Evolutionary conservation across 2,888 invertebrate genomes (phyloP).

Genomic region (Maniola hyperantus): DNA sequence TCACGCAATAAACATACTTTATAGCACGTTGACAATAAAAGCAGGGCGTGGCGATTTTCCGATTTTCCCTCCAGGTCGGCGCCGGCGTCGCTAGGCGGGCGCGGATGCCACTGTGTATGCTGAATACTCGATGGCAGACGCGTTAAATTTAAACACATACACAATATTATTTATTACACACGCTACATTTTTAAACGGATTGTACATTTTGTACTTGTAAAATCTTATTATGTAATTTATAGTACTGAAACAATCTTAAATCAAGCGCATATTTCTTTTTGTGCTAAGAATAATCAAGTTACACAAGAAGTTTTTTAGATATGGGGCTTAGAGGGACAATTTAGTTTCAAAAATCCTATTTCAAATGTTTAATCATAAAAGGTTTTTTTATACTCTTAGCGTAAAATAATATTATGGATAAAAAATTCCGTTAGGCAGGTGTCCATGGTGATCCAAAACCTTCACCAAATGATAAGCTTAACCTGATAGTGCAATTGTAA

Average conservation of each 20-base stretch:
- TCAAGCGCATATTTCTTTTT: not conserved
- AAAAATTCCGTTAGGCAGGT: too few species aligned
- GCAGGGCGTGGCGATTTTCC: conserved; percentile 27
- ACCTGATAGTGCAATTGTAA: too few species aligned
- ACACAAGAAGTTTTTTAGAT: too few species aligned
- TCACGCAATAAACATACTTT: conserved; percentile 36
- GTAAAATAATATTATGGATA: too few species aligned
- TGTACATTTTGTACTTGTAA: conserved; percentile 55
- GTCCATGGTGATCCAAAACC: too few species aligned
- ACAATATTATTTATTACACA: conserved; percentile 72
- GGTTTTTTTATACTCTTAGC: too few species aligned
- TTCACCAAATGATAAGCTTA: too few species aligned
- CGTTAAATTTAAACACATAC: conserved; percentile 56
- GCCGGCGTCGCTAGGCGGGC: conserved; percentile 45
- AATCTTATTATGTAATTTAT: conserved; percentile 41
- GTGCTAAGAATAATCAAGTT: not conserved
- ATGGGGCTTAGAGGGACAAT: too few species aligned
- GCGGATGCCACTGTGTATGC: conserved; percentile 54
- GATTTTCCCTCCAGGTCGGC: conserved; percentile 27
- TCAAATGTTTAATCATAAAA: too few species aligned
- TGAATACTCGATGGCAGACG: conserved; percentile 38
- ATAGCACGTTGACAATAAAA: conserved; percentile 27
- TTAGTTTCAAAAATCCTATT: too few species aligned
- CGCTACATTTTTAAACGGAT: conserved; percentile 59
- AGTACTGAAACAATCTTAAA: not conserved